phyloP scores from a whole-genome alignment of 2,113 vertebrate genomes.

The Rissa tridactyla region DNA sequence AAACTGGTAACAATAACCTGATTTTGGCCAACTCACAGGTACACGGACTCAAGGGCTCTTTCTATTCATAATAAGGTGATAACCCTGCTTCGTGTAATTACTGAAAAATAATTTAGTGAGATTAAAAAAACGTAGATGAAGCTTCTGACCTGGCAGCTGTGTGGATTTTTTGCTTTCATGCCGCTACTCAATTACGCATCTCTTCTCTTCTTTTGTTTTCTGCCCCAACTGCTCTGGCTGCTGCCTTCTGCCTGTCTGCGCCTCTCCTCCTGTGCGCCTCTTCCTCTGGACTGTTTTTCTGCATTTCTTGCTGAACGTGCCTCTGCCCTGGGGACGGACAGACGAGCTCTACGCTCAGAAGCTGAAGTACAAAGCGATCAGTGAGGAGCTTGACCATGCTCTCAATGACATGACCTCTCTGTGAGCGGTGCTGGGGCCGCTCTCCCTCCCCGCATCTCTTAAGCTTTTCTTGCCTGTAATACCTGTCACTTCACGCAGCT shows the following conservation, averaged over 20 bases:
- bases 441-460: neutral
- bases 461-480: neutral
- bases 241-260: conserved; percentile 27
- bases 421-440: conserved; percentile 42
- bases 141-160: neutral
- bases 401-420: conserved; percentile 89
- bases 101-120: neutral
- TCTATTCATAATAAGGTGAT: neutral
- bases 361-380: conserved; percentile 90
- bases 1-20: neutral
- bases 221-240: conserved; percentile 45
- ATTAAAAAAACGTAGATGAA: neutral
- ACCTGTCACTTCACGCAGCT: neutral
- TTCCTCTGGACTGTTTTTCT: neutral
- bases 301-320: neutral
- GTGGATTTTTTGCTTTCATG: neutral
- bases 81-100: neutral
- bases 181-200: neutral
- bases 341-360: conserved; percentile 91
- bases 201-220: conserved; percentile 53
- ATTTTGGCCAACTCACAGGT: neutral
- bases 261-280: conserved; percentile 4
- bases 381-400: conserved; percentile 87
- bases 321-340: conserved; percentile 54
- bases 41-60: neutral